Percentiles rank a stretch among this genome's conserved stretches.
Conservation (phyloP, 2,113 vertebrate genomes). For the Hyaena hyaena region DNA sequence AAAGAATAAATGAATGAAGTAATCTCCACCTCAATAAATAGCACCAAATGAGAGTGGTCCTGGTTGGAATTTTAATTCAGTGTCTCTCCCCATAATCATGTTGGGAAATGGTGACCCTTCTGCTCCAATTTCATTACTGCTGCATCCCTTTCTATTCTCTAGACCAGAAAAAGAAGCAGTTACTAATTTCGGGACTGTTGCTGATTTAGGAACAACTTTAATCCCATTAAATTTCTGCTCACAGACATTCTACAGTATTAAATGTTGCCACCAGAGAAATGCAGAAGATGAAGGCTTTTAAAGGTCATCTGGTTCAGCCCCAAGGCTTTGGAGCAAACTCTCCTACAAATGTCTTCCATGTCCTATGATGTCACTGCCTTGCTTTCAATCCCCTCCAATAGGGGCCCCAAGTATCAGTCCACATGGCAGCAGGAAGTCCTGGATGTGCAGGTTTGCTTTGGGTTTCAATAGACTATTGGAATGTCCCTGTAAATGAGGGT, state of each 20-base stretch:
- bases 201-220: conserved; percentile 30
- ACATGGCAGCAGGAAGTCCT: neutral
- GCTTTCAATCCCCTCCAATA: neutral
- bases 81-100: neutral
- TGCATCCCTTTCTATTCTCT: neutral
- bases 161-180: conserved; percentile 33
- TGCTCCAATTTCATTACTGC: neutral
- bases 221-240: neutral
- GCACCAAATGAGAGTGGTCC: neutral
- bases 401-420: neutral
- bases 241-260: neutral
- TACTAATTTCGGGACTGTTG: neutral
- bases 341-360: neutral
- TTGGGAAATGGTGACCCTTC: neutral
- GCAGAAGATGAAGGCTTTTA: neutral
- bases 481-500: neutral
- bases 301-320: neutral
- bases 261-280: neutral
- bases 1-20: neutral
- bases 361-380: neutral
- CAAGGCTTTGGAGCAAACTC: neutral
- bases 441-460: neutral
- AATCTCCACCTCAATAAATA: neutral
- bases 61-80: neutral
- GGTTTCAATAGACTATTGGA: neutral